Evolutionary conservation across 92 coral and sea anemone genomes (phyloP), one percentile per base, ranked within the genome.

Genomic region (Siderastrea radians): DNA sequence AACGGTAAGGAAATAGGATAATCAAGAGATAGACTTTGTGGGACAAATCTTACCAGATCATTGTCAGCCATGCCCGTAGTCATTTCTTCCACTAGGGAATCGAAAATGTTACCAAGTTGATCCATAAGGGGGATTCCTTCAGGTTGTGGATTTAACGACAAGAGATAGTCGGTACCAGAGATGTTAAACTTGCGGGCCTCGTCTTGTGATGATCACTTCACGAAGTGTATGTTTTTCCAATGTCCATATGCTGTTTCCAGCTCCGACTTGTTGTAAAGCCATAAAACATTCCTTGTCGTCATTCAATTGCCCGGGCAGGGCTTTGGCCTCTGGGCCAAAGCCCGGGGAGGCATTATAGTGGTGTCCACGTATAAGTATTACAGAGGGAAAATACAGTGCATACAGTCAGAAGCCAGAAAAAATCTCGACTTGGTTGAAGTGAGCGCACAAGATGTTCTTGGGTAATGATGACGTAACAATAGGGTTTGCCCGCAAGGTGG

Each of bases 1-100:
- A 61, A 77, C 3, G 82, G 82, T n/a, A 77, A n/a, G 2, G 82
- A 77, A 2, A 77, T 61, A 8, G 70, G 82, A 4, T 61, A 77
- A 3, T 77, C 70, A 1, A 77, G 46, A 1, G 82, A 77, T 7
- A 8, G 58, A 43, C 82, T 60, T 49, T 75, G 67, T 1, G 43
- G 38, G 14, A 75, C 53, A 75, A 75, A 75, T 9, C 51, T 51
- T 6, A 55, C 64, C 1, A 75, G 66, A 55, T 55, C 53, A 15
- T 57, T 75, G 4, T 77, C 71, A 2, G 7, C 46, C 82, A 77
- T 77, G 5, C 70, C 70, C 1, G 57, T 15, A 1, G 70, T 60
- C 82, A 61, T 77, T 48, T 77, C 71, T 0, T 49, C 69, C 0
- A 61, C 47, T 7, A 77, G 10, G 5, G 80, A 26, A 75, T 75